These are phyloP conservation scores for Rhincodon typus DNA, from an alignment of 2,797 vertebrate species.

Conservation along the genomic window DNA sequence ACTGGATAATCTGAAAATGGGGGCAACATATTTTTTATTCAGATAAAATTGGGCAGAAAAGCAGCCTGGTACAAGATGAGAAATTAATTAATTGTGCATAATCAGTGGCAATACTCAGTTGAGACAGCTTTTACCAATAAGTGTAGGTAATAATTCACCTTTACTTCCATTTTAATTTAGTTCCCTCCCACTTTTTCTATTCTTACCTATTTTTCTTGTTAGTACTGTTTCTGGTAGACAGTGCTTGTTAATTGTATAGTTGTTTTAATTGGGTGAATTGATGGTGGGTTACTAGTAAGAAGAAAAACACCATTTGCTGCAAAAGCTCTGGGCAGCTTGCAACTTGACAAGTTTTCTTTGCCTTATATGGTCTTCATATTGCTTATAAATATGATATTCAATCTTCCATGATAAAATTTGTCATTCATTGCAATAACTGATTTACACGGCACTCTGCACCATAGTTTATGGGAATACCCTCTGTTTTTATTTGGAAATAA, in stretches of 20 bases:
- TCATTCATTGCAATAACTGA: background rate
- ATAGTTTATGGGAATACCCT: background rate
- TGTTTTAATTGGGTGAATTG: no score
- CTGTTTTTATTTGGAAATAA: background rate
- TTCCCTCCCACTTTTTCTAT: no score
- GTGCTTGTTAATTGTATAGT: no score
- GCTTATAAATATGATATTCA: background rate
- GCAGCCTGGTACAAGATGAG: background rate
- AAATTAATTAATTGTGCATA: background rate
- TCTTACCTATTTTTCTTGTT: no score
- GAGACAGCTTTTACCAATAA: constrained; percentile 68
- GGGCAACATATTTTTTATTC: background rate
- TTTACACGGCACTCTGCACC: background rate
- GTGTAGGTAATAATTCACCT: constrained; percentile 65
- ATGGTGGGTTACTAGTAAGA: no score
- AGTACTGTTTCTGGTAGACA: no score
- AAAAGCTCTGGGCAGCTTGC: constrained; percentile 47
- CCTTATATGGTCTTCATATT: background rate
- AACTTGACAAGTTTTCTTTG: background rate
- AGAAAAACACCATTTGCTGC: constrained; percentile 37
- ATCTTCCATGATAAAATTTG: background rate
- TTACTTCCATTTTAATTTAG: constrained; percentile 39
- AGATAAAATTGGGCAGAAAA: constrained; percentile 29
- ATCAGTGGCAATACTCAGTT: constrained; percentile 63
- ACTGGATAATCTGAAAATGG: background rate